A percentile compares a stretch with the other conserved stretches of the same genome.
phyloP scores from a whole-genome alignment of 1,140 invertebrate species.

The Mylabris phalerata region DNA sequence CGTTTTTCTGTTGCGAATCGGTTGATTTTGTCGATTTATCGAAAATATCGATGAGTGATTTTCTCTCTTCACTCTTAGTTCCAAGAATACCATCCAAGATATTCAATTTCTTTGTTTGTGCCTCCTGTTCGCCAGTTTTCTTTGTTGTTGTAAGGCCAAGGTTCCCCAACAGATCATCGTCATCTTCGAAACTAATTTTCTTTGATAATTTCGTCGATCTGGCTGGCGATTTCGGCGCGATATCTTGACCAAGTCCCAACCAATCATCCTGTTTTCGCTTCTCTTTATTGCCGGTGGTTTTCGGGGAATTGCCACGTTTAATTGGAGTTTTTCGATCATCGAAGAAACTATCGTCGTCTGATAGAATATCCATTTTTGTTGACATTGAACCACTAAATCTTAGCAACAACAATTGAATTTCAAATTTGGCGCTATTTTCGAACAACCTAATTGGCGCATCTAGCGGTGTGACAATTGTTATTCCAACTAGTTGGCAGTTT shows the following conservation, averaged over 20 bases:
- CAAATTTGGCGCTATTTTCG: too few relatives aligned
- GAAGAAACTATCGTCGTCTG: conserved; percentile 49
- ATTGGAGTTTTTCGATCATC: conserved; percentile 37
- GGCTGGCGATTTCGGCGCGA: conserved; percentile 1
- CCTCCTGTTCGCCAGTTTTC: neutral
- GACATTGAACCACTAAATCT: too few relatives aligned
- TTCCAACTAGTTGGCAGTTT: too few relatives aligned
- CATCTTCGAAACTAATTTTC: conserved; percentile 35
- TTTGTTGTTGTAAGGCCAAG: conserved; percentile 13
- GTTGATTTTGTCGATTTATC: neutral
- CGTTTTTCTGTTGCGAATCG: neutral
- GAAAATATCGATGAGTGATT: neutral
- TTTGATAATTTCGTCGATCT: conserved; percentile 19
- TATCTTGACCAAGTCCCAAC: conserved; percentile 21
- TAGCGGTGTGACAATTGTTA: too few relatives aligned
- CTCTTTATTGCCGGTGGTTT: conserved; percentile 27
- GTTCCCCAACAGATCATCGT: conserved; percentile 24
- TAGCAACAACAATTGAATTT: too few relatives aligned
- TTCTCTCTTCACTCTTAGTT: conserved; percentile 3
- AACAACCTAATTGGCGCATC: too few relatives aligned
- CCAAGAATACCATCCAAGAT: conserved; percentile 34
- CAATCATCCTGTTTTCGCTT: conserved; percentile 22
- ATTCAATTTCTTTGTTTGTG: conserved; percentile 14
- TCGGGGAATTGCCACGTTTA: conserved; percentile 25
- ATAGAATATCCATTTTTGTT: conserved; percentile 17